phyloP scores from a whole-genome alignment of 2,113 vertebrate genomes.

The Nesoenas mayeri region DNA sequence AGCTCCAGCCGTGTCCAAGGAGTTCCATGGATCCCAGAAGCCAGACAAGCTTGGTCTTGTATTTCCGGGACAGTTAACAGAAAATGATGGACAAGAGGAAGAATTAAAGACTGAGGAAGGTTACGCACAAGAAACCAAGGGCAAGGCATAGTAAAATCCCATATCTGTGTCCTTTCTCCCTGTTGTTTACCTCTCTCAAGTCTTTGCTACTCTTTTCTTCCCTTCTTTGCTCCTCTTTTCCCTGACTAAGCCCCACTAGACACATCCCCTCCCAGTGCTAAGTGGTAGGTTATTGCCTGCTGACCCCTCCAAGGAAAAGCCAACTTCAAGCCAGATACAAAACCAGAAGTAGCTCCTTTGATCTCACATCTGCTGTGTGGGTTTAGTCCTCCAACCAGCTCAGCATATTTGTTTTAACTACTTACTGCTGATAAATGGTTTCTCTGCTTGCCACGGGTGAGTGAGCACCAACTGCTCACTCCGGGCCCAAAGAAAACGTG shows the following conservation, averaged over 20 bases:
- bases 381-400: not conserved
- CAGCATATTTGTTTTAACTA: not conserved
- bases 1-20: not conserved
- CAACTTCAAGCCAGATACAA: not conserved
- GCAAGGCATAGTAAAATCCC: not conserved
- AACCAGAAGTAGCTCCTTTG: not conserved
- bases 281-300: not conserved
- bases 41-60: not conserved
- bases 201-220: not conserved
- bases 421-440: not conserved
- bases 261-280: not conserved
- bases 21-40: not conserved
- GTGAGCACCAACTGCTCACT: not conserved
- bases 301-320: not conserved
- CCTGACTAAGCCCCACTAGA: not conserved
- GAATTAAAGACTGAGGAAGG: not conserved
- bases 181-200: not conserved
- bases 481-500: not conserved
- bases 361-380: not conserved
- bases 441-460: not conserved
- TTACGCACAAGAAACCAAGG: not conserved
- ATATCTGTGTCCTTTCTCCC: not conserved
- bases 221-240: not conserved
- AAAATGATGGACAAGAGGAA: not conserved
- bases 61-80: not conserved